Percentiles rank a stretch among this genome's conserved stretches.
phyloP scores from a whole-genome alignment of 2,113 vertebrate genomes.

The Myiozetetes cayanensis region DNA sequence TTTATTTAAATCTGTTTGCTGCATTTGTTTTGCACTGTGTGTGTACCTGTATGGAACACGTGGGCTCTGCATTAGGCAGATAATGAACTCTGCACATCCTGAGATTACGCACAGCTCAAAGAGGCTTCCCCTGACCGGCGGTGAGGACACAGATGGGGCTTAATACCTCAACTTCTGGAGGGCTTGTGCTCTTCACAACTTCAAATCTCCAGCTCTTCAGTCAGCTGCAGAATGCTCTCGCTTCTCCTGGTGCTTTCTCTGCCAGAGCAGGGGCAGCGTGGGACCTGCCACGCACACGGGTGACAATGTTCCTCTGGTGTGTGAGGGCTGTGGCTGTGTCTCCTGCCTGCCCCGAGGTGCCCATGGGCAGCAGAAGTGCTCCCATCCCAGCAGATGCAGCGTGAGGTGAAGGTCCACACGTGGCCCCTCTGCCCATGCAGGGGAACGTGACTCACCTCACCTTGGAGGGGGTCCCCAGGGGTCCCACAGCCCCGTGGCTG shows the following conservation, averaged over 20 bases:
- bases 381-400: fast-evolving
- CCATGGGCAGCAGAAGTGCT: not conserved
- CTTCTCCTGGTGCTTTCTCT: fast-evolving
- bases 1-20: not conserved
- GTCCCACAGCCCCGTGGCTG: fast-evolving
- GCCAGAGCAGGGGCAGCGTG: not conserved
- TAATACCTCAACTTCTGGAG: not conserved
- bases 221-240: too few species aligned
- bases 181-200: fast-evolving
- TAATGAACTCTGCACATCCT: not conserved
- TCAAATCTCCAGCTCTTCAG: not conserved
- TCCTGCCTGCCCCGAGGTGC: fast-evolving
- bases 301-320: fast-evolving
- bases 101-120: fast-evolving
- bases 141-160: not conserved
- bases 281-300: fast-evolving
- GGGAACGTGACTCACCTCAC: fast-evolving
- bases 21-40: not conserved
- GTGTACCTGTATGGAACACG: not conserved
- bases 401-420: not conserved
- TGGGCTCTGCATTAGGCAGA: not conserved
- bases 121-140: fast-evolving
- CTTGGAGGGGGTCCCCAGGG: not conserved
- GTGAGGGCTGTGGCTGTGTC: not conserved
- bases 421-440: not conserved